Evolutionary conservation across 2,797 vertebrate genomes (phyloP).

Genomic region (Synaphobranchus kaupii): DNA sequence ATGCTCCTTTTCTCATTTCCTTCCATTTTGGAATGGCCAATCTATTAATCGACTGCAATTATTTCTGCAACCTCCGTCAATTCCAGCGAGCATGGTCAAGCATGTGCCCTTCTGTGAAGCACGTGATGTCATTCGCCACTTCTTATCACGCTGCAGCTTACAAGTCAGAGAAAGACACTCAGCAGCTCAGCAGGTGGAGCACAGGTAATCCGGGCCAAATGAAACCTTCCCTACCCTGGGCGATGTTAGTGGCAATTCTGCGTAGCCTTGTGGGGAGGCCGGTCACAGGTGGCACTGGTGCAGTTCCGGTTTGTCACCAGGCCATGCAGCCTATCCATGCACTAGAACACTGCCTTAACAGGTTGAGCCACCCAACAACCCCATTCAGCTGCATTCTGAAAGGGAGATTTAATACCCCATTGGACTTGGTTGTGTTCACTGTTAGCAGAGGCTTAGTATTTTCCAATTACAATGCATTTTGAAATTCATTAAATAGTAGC

Average conservation of each 20-base stretch:
- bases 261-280: no score
- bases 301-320: background rate
- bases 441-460: background rate
- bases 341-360: background rate
- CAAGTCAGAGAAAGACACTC: no score
- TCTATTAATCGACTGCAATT: background rate
- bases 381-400: background rate
- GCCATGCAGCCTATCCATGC: background rate
- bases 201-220: background rate
- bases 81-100: background rate
- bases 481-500: slow-evolving; percentile 3
- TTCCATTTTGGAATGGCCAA: background rate
- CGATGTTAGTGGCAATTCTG: background rate
- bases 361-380: background rate
- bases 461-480: background rate
- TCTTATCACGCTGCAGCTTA: background rate
- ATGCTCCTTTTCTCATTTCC: background rate
- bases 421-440: background rate
- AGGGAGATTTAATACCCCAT: background rate
- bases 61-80: background rate
- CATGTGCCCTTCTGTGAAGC: background rate
- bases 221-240: background rate
- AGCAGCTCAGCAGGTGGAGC: no score
- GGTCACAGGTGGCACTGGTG: background rate
- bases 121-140: background rate